Conservation (phyloP, 2,888 invertebrate species). For the Hypolimnas misippus region DNA sequence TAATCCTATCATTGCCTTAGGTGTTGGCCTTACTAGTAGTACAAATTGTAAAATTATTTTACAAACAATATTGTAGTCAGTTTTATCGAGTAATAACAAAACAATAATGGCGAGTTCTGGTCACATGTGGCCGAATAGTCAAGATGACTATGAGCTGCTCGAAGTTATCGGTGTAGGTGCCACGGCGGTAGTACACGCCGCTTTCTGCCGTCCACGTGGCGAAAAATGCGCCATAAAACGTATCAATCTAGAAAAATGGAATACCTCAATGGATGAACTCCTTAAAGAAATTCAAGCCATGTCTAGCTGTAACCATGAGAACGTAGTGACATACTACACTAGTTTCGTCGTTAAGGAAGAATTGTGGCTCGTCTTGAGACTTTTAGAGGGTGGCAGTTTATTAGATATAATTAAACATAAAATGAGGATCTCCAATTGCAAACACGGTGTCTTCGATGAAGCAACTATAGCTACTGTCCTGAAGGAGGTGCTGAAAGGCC, state of each 20-base stretch:
- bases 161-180: conserved; percentile 99
- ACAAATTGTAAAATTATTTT: conserved; percentile 63
- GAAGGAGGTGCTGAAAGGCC: conserved; percentile 97
- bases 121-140: conserved; percentile 93
- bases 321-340: conserved; percentile 99
- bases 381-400: conserved; percentile 96
- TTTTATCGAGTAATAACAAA: conserved; percentile 66
- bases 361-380: conserved; percentile 98
- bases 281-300: conserved; percentile 97
- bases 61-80: neutral
- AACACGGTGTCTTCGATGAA: conserved; percentile 99
- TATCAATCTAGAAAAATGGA: conserved; percentile 99
- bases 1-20: conserved; percentile 54
- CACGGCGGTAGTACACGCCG: conserved; percentile 99
- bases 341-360: conserved; percentile 99
- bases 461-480: conserved; percentile 98
- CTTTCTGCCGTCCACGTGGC: conserved; percentile 95
- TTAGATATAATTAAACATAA: conserved; percentile 98
- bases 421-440: conserved; percentile 95
- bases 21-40: conserved; percentile 66
- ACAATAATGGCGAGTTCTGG: conserved; percentile 66
- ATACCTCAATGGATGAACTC: conserved; percentile 99
- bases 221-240: conserved; percentile 99
- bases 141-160: conserved; percentile 96
- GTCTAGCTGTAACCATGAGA: conserved; percentile 99